A percentile compares a stretch with the other conserved stretches of the same genome.
These are phyloP conservation scores for Steinernema carpocapsae DNA, from an alignment of 2,888 invertebrate genomes.

Conservation along the genomic window DNA sequence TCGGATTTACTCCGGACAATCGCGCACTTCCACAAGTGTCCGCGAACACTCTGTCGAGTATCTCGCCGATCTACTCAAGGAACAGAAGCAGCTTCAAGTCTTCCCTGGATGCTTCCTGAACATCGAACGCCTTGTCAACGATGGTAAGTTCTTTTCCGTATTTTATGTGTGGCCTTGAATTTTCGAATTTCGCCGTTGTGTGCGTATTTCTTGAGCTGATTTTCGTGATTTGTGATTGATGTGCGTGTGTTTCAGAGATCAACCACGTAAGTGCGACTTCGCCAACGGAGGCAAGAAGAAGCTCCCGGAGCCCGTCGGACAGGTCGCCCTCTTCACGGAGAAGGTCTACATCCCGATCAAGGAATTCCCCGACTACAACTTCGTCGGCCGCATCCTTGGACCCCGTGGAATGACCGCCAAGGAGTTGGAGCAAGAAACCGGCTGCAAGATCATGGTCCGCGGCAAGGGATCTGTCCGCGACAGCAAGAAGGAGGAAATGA, in stretches of 20 bases:
- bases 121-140: conserved; percentile 62
- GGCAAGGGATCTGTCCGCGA: conserved; percentile 76
- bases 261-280: conserved; percentile 96
- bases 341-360: conserved; percentile 99
- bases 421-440: conserved; percentile 98
- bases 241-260: conserved; percentile 91
- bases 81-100: conserved; percentile 58
- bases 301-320: conserved; percentile 60
- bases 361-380: conserved; percentile 99
- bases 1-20: conserved; percentile 1
- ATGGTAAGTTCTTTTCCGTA: conserved; percentile 43
- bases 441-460: conserved; percentile 99
- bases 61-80: conserved; percentile 56
- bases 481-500: conserved; percentile 86
- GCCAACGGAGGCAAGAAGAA: conserved; percentile 84
- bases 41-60: conserved; percentile 50
- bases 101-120: conserved; percentile 60
- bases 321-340: conserved; percentile 88
- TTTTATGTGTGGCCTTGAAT: too few relatives aligned
- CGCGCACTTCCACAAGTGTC: neutral
- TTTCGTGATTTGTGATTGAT: too few relatives aligned
- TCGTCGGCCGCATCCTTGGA: conserved; percentile 97
- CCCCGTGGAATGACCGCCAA: conserved; percentile 99
- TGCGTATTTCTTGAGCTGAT: too few relatives aligned
- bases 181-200: too few relatives aligned